Base-by-base conservation (phyloP, 2,113 vertebrate genomes). In the Entomyzon cyanotis region DNA sequence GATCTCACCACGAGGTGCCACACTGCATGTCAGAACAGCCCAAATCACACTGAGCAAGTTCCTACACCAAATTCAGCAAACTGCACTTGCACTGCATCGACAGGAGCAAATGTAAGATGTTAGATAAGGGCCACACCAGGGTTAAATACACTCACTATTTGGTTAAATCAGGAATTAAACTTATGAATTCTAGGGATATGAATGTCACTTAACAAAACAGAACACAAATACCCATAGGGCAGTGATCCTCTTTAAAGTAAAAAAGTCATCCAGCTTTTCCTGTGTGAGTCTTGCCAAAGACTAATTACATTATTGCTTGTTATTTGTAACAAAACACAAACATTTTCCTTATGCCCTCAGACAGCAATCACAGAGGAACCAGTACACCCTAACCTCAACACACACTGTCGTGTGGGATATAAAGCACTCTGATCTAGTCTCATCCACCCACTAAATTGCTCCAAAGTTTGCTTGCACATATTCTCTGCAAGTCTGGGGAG, bases 401-500 rank as follows among this genome's bases (percentile, higher is more conserved):
- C 9, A 25, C 1, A 5, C 63, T 5, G 0, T 11, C 0, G 0
- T 9, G 80, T 1, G 6, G 63, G 33, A 23, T 6, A 37, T 3
- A 16, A 59, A 68, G 24, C 15, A 16, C 77, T 15, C 65, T 20
- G 30, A 12, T 27, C 58, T 9, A 11, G 25, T 19, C 70, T 56
- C 49, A n/a, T 7, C 46, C 90, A 56, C 92, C 76, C 76, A 39
- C 65, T 35, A 8, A 63, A 90, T 59, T 42, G 77, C 80, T 62
- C 77, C 65, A 52, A 95, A 96, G 88, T 96, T 63, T 95, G 74
- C 85, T 53, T 84, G 69, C 93, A 81, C 84, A 14, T 23, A 78
- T 65, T 79, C 91, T 60, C 77, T 56, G 76, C 23, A 62, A 80
- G 90, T 75, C 55, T 85, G 75, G 76, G 47, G 90, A 63, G 90